Base-by-base conservation (phyloP, 1,140 invertebrate genomes). In the Brachionus manjavacas region DNA sequence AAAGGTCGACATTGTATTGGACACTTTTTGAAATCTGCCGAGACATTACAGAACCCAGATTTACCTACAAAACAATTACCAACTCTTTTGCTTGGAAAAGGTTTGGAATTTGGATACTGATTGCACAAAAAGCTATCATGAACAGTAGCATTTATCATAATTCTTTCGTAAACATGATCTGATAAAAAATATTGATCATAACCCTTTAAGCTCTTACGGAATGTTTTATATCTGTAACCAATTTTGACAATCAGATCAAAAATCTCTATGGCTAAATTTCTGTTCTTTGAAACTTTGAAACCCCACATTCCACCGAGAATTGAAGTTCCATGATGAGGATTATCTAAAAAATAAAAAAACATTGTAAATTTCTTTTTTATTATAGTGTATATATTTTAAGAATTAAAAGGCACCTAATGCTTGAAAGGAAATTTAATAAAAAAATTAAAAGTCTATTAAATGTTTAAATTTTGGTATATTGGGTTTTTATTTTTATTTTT, bases 251-350 rank as follows among this genome's bases (percentile, higher is more conserved):
- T 31, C 14, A 31, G 8, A n/a, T 66, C 11, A 14, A 52, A 64
- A n/a, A 83, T 64, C 35, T 46, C 3, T 23, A 4, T 66, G 3
- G 35, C 23, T 25, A 83, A 20, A 14, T 23, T 66, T 35, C n/a
- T 14, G 39, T 83, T 39, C 14, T 1, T 28, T 16, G 8, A 16
- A 6, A 39, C 16, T 28, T 64, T 41, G 14, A 83, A 83, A 66
- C 79, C 79, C 79, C 79, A 83, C 49, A 83, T 83, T 4, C 52
- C 52, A 20, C 79, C 79, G 1, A 83, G 55, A 14, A 83, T 83
- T 4, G 16, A n/a, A 52, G 46, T 64, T 6, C 23, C n/a, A 83
- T 83, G 79, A 2, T 66, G 3, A 8, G 52, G 79, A 31, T 83
- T 28, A 46, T 83, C 79, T 72, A 68, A 20, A 39, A 3, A 68